A percentile compares a stretch with the other conserved stretches of the same genome.
phyloP scores from a whole-genome alignment of 2,113 vertebrate species.

The Labeo catla region DNA sequence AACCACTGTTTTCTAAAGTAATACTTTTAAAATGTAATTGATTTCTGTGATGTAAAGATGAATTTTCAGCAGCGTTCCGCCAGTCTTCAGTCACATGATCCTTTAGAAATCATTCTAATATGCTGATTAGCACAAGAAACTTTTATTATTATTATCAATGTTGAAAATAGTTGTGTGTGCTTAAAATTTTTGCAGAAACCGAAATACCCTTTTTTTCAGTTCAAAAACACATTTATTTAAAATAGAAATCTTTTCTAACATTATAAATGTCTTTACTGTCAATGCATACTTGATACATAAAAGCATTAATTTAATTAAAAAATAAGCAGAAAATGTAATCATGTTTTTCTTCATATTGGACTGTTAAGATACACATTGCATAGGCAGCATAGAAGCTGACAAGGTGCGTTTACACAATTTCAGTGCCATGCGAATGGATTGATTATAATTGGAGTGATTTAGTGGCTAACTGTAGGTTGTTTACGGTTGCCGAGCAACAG shows the following conservation, averaged over 20 bases:
- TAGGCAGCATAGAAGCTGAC: background rate
- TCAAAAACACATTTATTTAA: too few relatives aligned
- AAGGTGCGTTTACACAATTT: background rate
- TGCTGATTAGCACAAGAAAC: background rate
- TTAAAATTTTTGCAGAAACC: too few relatives aligned
- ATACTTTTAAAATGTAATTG: background rate
- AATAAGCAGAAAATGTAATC: background rate
- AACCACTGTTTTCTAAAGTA: background rate
- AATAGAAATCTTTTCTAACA: background rate
- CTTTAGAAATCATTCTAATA: background rate
- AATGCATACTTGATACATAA: background rate
- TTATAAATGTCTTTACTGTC: background rate
- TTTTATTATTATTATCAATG: background rate
- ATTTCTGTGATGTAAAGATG: background rate
- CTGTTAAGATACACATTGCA: background rate
- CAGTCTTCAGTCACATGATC: background rate
- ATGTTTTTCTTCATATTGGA: background rate
- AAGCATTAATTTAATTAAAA: background rate
- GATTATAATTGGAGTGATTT: background rate
- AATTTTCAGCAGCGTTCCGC: too few relatives aligned
- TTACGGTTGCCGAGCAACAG: conserved; percentile 22
- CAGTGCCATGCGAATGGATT: background rate
- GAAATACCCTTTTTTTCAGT: too few relatives aligned
- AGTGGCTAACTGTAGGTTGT: background rate
- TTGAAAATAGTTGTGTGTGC: background rate